Evolutionary conservation across 2,113 vertebrate species (phyloP), one percentile per base, ranked within the genome.

Genomic region (Melanerpes formicivorus): DNA sequence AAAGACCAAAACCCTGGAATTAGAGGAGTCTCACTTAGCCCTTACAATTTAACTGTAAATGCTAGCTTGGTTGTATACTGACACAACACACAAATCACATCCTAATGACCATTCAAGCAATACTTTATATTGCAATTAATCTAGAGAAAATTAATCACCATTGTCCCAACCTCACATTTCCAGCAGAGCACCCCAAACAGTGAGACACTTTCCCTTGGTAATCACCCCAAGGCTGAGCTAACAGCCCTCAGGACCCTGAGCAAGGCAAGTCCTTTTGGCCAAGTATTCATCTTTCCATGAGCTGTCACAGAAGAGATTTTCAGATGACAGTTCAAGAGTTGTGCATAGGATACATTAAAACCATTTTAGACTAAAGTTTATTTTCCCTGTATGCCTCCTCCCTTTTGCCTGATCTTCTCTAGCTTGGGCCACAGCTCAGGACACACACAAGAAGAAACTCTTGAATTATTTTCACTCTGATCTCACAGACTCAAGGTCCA

Each of bases 401-500:
- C 15, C n/a, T 2, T 23, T 42, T n/a, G 46, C 73, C 69, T 48
- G 55, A 5, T 0, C n/a, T 74, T 77, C 84, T 83, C 59, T 80
- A 92, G 32, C 29, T 46, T 55, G 55, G 87, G 85, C 44, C 62
- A 77, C 84, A 88, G 80, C 90, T 96, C 78, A 62, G 94, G 71
- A 89, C 42, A 5, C 88, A 79, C 9, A 7, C 37, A 11, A 95
- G 88, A 91, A 72, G 67, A 71, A 80, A 65, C 59, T 37, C 37
- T 84, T 58, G 32, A 56, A 52, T 93, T 83, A 90, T 86, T 96
- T 92, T 88, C 80, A 80, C 81, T 70, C 66, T 79, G 80, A 60
- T 88, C 83, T 85, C 54, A 72, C 16, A 80, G 18, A 54, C 26
- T 69, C 48, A 37, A 13, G 67, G 86, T 84, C 66, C 54, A 52